A percentile compares a stretch with the other conserved stretches of the same genome.
Evolutionary conservation across 2,113 vertebrate genomes (phyloP).

Genomic region (Cercopithecus mona): DNA sequence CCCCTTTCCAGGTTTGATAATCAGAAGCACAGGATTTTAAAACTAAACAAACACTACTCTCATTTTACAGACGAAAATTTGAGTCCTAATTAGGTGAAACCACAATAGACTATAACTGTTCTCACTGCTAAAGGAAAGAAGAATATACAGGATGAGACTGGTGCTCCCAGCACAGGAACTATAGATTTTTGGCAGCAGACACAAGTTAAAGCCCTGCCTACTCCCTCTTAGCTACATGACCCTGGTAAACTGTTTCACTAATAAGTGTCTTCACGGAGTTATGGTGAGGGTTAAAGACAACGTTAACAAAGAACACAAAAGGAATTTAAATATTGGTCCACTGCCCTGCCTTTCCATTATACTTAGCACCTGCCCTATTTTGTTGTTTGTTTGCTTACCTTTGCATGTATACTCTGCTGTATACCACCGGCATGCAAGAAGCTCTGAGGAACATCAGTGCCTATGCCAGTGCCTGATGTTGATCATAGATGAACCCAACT

Average conservation of each 20-base stretch:
- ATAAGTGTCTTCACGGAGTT: conserved; percentile 34
- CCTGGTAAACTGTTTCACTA: background rate
- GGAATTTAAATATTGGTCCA: background rate
- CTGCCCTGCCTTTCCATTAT: background rate
- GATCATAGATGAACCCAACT: background rate
- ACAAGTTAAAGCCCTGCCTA: background rate
- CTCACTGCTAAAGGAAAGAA: background rate
- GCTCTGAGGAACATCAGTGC: conserved; percentile 17
- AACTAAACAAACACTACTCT: background rate
- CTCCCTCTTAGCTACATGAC: background rate
- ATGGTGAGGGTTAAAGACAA: background rate
- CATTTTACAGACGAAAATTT: conserved; percentile 2
- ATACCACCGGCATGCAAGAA: background rate
- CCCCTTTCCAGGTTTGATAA: conserved; percentile 23
- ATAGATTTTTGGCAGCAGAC: background rate
- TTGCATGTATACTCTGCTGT: background rate
- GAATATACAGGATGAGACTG: background rate
- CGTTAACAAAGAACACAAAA: background rate
- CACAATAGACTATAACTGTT: background rate
- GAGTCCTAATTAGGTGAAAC: background rate
- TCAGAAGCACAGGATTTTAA: conserved; percentile 31
- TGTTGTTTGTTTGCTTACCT: background rate
- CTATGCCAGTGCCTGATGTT: background rate
- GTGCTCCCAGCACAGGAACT: background rate
- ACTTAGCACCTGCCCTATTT: background rate